phyloP scores from a whole-genome alignment of 2,113 vertebrate species.

The Macquaria ambigua region DNA sequence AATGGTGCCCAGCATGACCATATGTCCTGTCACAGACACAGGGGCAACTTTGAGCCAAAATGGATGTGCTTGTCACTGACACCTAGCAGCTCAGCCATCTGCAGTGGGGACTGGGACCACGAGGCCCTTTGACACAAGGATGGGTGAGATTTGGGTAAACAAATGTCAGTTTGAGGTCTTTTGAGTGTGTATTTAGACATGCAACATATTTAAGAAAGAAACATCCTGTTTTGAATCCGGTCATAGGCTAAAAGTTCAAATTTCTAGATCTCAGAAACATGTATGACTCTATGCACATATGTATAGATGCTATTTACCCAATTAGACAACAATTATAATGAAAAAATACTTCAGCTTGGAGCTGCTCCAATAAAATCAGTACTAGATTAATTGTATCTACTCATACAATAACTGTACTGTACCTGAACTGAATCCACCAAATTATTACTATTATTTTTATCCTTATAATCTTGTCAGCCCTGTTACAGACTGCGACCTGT shows the following conservation, averaged over 20 bases:
- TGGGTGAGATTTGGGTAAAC: slow-evolving; percentile 58
- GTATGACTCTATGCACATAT: not conserved
- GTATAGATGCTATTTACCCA: not conserved
- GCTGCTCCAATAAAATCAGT: not conserved
- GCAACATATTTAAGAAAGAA: not conserved
- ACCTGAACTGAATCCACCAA: not conserved
- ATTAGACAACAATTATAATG: not conserved
- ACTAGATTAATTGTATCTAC: not conserved
- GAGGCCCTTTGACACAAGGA: slow-evolving; percentile 56
- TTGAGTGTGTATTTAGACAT: slow-evolving; percentile 4
- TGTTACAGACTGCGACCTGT: not conserved
- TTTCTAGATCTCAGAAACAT: not conserved
- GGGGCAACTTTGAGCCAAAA: slow-evolving; percentile 74
- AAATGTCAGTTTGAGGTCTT: slow-evolving; percentile 36
- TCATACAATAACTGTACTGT: not conserved
- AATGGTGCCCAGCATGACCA: slow-evolving; percentile 83
- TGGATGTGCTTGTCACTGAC: slow-evolving; percentile 77
- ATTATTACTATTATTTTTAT: not conserved
- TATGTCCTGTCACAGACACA: slow-evolving; percentile 81
- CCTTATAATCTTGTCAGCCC: not conserved
- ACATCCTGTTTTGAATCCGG: not conserved
- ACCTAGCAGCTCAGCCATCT: slow-evolving; percentile 84
- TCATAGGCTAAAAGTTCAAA: not conserved
- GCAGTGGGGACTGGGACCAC: slow-evolving; percentile 64
- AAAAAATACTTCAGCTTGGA: not conserved